These are phyloP conservation scores for Lutjanus erythropterus DNA, from an alignment of 2,113 vertebrate species.

Conservation along the genomic window DNA sequence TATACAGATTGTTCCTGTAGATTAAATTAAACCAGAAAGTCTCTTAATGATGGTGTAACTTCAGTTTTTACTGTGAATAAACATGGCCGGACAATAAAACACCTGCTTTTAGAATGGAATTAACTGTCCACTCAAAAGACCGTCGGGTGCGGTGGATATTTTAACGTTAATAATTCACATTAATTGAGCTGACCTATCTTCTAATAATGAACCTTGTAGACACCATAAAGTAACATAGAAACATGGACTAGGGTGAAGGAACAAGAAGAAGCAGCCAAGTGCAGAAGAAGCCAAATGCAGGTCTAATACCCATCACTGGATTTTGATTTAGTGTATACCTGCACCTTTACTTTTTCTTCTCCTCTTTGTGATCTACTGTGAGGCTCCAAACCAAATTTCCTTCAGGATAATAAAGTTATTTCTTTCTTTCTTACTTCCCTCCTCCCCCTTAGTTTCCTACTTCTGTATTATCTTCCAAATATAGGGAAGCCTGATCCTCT, in stretches of 20 bases:
- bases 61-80: too few species aligned
- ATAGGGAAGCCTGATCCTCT: constrained; percentile 44
- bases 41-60: too few species aligned
- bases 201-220: too few species aligned
- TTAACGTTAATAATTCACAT: too few species aligned
- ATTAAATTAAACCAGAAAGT: too few species aligned
- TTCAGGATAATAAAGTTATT: constrained; percentile 32
- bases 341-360: background rate
- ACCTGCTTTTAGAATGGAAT: too few species aligned
- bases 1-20: too few species aligned
- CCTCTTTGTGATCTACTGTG: background rate
- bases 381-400: constrained; percentile 9
- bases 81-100: too few species aligned
- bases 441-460: background rate
- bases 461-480: constrained; percentile 56
- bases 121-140: too few species aligned
- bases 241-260: background rate
- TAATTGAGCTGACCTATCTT: too few species aligned
- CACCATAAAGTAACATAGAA: too few species aligned
- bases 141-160: too few species aligned
- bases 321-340: background rate
- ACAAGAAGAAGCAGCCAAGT: background rate
- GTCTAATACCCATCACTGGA: background rate
- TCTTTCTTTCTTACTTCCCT: background rate
- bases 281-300: background rate